A percentile compares a stretch with the other conserved stretches of the same genome.
Conservation (phyloP, 1,140 invertebrate genomes). For the Drosophila repletoides region DNA sequence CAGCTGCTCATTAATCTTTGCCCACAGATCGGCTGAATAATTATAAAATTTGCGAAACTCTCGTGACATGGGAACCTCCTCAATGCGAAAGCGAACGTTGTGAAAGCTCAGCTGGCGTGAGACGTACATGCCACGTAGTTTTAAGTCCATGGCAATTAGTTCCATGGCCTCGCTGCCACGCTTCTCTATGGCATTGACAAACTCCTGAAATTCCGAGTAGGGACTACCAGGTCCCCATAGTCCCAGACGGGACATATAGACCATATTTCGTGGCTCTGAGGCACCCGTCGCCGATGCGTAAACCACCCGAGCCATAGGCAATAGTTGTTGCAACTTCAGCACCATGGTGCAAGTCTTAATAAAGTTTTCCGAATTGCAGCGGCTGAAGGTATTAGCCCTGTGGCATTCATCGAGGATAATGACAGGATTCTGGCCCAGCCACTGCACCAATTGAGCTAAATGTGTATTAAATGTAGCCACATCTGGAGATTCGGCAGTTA, state of each 20-base stretch:
- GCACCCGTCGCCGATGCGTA: slow-evolving; percentile 99
- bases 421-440: slow-evolving; percentile 97
- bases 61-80: slow-evolving; percentile 94
- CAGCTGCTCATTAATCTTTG: slow-evolving; percentile 95
- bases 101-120: slow-evolving; percentile 98
- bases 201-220: not conserved
- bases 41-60: slow-evolving; percentile 96
- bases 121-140: slow-evolving; percentile 98
- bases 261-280: slow-evolving; percentile 98
- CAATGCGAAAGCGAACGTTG: slow-evolving; percentile 96
- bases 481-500: slow-evolving; percentile 98
- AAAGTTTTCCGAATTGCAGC: slow-evolving; percentile 95
- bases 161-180: slow-evolving; percentile 77
- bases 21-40: slow-evolving; percentile 96
- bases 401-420: slow-evolving; percentile 99
- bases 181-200: slow-evolving; percentile 83
- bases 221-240: slow-evolving; percentile 90
- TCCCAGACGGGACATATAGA: slow-evolving; percentile 98
- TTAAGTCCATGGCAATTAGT: slow-evolving; percentile 99
- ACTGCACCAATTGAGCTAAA: slow-evolving; percentile 96
- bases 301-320: slow-evolving; percentile 96
- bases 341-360: slow-evolving; percentile 95
- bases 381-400: slow-evolving; percentile 97
- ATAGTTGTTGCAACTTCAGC: slow-evolving; percentile 95
- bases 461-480: slow-evolving; percentile 95